A percentile compares a stretch with the other conserved stretches of the same genome.
Conservation (phyloP, 1,140 invertebrate species). For the Aporrectodea caliginosa region DNA sequence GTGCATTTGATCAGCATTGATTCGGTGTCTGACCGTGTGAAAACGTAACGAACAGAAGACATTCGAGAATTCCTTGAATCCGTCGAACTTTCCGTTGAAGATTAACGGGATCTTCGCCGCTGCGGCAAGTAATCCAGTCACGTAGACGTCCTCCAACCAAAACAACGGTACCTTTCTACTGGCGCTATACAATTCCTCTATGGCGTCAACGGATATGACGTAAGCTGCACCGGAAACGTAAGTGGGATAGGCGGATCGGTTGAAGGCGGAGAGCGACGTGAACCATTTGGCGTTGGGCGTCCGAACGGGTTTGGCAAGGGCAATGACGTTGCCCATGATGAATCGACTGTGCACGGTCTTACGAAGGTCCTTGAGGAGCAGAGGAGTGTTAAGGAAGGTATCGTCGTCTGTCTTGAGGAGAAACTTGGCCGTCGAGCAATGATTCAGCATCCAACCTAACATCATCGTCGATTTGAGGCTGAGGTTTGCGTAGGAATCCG, state of each 20-base stretch:
- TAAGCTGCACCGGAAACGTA: slow-evolving; percentile 27
- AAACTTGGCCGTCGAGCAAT: slow-evolving; percentile 59
- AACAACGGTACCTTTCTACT: slow-evolving; percentile 31
- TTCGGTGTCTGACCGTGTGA: neutral
- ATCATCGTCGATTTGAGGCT: slow-evolving; percentile 78
- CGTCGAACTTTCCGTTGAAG: neutral
- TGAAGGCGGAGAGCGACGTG: slow-evolving; percentile 7
- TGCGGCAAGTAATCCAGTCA: slow-evolving; percentile 36
- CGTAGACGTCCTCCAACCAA: slow-evolving; percentile 43
- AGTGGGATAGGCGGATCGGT: slow-evolving; percentile 16
- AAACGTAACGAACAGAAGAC: neutral
- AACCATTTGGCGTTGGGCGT: slow-evolving; percentile 11
- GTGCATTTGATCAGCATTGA: neutral
- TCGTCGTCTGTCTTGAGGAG: slow-evolving; percentile 57
- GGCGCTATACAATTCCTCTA: slow-evolving; percentile 31
- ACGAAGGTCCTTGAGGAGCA: neutral
- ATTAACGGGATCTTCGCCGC: slow-evolving; percentile 3
- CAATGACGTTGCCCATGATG: neutral
- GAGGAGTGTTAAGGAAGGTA: slow-evolving; percentile 51
- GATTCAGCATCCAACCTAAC: slow-evolving; percentile 70
- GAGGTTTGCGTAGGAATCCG: slow-evolving; percentile 74
- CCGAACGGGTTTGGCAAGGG: neutral
- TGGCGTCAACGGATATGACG: slow-evolving; percentile 15
- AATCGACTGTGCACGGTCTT: neutral
- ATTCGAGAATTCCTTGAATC: neutral